Evolutionary conservation across 1,140 invertebrate genomes (phyloP).

Genomic region (Thalassaphorura encarpata): DNA sequence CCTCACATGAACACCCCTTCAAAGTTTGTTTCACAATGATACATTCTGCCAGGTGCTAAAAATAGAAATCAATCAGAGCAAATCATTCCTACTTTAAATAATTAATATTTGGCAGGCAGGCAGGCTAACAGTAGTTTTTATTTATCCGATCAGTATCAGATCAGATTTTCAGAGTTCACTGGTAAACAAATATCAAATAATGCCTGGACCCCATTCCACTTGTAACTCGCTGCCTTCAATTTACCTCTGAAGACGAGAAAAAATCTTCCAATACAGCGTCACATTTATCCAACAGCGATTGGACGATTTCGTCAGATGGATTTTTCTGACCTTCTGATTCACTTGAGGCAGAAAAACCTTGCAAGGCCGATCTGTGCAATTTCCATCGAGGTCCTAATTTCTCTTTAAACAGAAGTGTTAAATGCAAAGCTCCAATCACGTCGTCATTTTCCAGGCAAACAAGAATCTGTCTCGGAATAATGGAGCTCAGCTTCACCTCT

Average conservation of each 20-base stretch:
- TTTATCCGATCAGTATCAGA: too few species aligned
- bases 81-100: not conserved
- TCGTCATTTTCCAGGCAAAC: conserved; percentile 13
- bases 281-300: too few species aligned
- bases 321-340: too few species aligned
- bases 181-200: too few species aligned
- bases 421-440: conserved; percentile 22
- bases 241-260: conserved; percentile 9
- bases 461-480: conserved; percentile 19
- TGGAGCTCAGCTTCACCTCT: conserved; percentile 22
- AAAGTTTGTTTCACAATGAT: conserved; percentile 21
- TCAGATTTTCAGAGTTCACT: too few species aligned
- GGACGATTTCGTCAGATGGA: too few species aligned
- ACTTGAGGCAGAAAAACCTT: too few species aligned
- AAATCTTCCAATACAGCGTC: conserved; percentile 11
- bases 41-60: conserved; percentile 25
- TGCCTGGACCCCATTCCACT: too few species aligned
- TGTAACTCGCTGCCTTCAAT: too few species aligned
- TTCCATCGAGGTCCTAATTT: not conserved
- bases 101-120: not conserved
- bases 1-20: conserved; percentile 1
- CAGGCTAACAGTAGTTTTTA: too few species aligned
- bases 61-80: not conserved
- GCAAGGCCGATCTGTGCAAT: conserved; percentile 14
- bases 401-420: conserved; percentile 5